These are phyloP conservation scores for Leguminivora glycinivorella DNA, from an alignment of 1,140 invertebrate genomes.

Conservation along the genomic window DNA sequence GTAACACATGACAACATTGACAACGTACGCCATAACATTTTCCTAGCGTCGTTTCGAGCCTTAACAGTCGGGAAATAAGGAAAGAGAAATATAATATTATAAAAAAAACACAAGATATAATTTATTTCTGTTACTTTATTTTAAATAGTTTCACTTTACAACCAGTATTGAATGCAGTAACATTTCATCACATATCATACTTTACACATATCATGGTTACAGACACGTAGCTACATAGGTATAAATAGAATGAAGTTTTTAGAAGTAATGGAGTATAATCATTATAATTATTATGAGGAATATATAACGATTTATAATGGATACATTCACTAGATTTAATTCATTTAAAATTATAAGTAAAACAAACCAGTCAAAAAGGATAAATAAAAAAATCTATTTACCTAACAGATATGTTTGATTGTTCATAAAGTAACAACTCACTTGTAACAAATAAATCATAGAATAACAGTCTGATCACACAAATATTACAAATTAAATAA, in stretches of 20 bases:
- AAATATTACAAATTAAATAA: constrained; percentile 78
- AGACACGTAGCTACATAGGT: constrained; percentile 67
- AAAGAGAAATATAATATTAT: no score
- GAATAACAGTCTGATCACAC: constrained; percentile 77
- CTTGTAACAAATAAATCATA: constrained; percentile 77
- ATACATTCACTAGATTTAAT: constrained; percentile 38
- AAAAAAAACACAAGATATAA: neutral
- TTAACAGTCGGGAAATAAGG: no score
- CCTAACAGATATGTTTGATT: constrained; percentile 68
- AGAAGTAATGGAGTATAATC: constrained; percentile 51
- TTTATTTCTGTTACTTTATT: constrained; percentile 69
- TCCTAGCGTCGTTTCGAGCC: no score
- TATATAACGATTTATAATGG: constrained; percentile 40
- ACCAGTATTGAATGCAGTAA: constrained; percentile 74
- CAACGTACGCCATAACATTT: no score
- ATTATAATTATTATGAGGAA: constrained; percentile 45
- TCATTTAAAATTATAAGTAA: constrained; percentile 45
- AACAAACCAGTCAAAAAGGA: constrained; percentile 52
- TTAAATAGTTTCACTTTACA: constrained; percentile 76
- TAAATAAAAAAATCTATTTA: constrained; percentile 53
- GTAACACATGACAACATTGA: no score
- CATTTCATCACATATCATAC: constrained; percentile 72
- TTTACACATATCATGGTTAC: constrained; percentile 66
- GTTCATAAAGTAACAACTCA: constrained; percentile 71
- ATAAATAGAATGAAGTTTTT: constrained; percentile 55